Percentiles rank a stretch among this genome's conserved stretches.
Conservation (phyloP, 2,797 vertebrate species). For the Ficedula albicollis region DNA sequence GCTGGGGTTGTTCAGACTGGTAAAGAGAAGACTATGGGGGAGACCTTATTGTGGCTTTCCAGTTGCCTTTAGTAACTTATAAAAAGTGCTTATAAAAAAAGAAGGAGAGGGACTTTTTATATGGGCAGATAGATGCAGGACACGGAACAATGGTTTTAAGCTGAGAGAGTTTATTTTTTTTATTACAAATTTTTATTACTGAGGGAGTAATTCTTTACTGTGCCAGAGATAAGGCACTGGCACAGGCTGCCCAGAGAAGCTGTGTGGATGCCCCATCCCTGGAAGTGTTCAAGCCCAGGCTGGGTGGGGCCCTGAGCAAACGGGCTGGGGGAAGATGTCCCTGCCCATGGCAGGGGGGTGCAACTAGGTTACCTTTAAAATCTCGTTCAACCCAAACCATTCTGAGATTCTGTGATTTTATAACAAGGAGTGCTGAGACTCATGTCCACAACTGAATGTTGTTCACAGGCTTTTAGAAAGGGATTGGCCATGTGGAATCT, state of each 20-base stretch:
- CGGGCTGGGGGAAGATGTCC: background rate
- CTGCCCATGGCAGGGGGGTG: background rate
- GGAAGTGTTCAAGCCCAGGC: background rate
- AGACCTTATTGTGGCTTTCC: background rate
- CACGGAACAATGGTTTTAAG: background rate
- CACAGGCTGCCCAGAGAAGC: background rate
- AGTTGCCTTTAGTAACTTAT: too few relatives aligned
- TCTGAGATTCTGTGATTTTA: background rate
- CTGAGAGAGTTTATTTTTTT: too few relatives aligned
- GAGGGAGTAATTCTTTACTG: background rate
- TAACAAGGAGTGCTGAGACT: background rate
- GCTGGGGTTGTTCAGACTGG: background rate
- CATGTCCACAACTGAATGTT: background rate
- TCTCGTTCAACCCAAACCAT: background rate
- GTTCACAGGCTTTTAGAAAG: background rate
- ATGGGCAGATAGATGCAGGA: background rate
- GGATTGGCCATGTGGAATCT: background rate
- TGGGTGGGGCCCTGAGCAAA: background rate
- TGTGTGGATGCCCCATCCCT: background rate
- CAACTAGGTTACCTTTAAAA: background rate
- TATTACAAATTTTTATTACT: too few relatives aligned
- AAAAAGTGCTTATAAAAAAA: background rate
- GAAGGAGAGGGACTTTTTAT: background rate
- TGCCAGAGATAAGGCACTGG: background rate
- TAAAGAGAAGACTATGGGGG: background rate